Evolutionary conservation across 1,140 invertebrate genomes (phyloP), one percentile per base, ranked within the genome.

Genomic region (Ooceraea biroi): DNA sequence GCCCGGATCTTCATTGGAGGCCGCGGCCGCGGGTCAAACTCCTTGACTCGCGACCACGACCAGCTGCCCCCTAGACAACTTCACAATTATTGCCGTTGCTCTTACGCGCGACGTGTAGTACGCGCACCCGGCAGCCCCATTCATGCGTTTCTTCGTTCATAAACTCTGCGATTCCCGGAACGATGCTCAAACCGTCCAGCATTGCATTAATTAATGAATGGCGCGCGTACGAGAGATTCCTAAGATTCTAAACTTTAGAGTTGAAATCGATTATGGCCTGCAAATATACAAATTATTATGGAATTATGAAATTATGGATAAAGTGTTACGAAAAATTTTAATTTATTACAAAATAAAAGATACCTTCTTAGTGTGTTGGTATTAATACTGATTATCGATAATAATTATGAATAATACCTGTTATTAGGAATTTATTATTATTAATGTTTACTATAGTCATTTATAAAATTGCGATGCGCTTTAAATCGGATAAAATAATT

Each of bases 1-100:
- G 58, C 76, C 84, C 85, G 88, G 88, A 65, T 77, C 84, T 88
- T 90, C 82, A 88, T 91, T 90, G 83, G 76, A 68, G 87, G 66
- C 85, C 76, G 86, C 83, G 89, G 77, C 85, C 85, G 86, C 88
- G 88, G 91, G 91, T 92, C 90, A 92, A 91, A 90, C 91, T 91
- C 85, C 82, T 91, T 91, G 89, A 90, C 90, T 91, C 74, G 85
- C 88, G 89, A 84, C 89, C 86, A 77, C 87, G 82, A 85, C 87
- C 90, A 92, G 86, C 91, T 92, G 91, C 90, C 91, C 89, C 87
- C 90, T 88, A 85, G 66, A 88, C 87, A 82, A 88, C 78, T 86
- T 52, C 5, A 76, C 76, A 50, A 74, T 89, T 84, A 74, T 88
- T 63, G 55, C 78, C 63, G 77, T 86, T 74, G 72, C 73, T 83